Conservation (phyloP, 2,113 vertebrate genomes). For the Podarcis raffonei region DNA sequence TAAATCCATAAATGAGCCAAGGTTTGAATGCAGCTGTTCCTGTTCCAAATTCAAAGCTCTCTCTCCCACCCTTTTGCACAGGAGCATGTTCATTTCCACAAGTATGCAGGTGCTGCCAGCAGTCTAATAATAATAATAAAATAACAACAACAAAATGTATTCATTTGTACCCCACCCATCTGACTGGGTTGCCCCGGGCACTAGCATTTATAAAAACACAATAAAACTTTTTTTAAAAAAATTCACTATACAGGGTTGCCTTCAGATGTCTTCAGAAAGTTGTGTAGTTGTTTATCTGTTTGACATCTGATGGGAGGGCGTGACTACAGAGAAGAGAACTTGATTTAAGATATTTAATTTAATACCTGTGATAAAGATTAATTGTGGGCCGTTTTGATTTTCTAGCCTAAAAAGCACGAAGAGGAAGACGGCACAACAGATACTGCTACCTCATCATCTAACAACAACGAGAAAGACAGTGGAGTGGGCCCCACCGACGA, state of each 20-base stretch:
- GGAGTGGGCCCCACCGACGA: slow-evolving; percentile 82
- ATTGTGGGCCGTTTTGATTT: slow-evolving; percentile 47
- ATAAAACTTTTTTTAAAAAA: too few relatives aligned
- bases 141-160: too few relatives aligned
- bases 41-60: background rate
- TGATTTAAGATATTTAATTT: slow-evolving; percentile 27
- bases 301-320: too few relatives aligned
- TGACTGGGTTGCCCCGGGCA: too few relatives aligned
- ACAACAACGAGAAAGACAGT: slow-evolving; percentile 86
- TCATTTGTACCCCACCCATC: too few relatives aligned
- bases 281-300: too few relatives aligned
- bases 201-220: too few relatives aligned
- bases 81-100: background rate
- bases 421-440: slow-evolving; percentile 90
- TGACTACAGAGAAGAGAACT: too few relatives aligned
- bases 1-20: background rate
- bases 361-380: background rate
- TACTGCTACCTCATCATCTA: slow-evolving; percentile 90
- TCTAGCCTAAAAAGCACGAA: slow-evolving; percentile 84
- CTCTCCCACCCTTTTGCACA: background rate
- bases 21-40: background rate
- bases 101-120: background rate
- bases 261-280: too few relatives aligned
- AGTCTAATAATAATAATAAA: background rate
- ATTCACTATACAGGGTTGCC: too few relatives aligned